phyloP scores from a whole-genome alignment of 2,888 invertebrate genomes.

The Clunio marinus region DNA sequence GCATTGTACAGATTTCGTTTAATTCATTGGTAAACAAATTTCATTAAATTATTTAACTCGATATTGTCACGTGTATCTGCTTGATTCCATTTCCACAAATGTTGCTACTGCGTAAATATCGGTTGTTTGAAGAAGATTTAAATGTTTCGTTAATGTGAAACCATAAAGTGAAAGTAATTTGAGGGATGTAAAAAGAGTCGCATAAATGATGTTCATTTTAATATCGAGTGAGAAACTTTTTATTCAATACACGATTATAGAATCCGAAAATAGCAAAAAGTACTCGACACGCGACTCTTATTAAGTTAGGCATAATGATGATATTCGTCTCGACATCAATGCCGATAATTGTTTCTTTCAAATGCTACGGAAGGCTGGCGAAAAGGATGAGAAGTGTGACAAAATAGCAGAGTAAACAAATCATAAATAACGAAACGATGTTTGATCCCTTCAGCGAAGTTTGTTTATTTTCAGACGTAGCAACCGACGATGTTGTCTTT shows the following conservation, averaged over 20 bases:
- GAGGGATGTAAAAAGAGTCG: no score
- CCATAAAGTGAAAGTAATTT: no score
- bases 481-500: not conserved
- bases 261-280: no score
- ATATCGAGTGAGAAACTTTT: no score
- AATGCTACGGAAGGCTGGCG: not conserved
- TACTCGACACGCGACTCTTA: not conserved
- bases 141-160: conserved; percentile 10
- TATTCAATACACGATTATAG: no score
- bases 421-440: conserved; percentile 31
- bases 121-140: conserved; percentile 1
- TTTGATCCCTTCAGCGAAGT: conserved; percentile 3
- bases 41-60: conserved; percentile 12
- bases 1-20: conserved; percentile 20
- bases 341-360: conserved; percentile 8
- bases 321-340: not conserved
- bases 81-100: no score
- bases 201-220: no score
- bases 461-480: not conserved
- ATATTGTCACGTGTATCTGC: conserved; percentile 2
- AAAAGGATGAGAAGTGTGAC: conserved; percentile 24
- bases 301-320: not conserved
- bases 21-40: conserved; percentile 30
- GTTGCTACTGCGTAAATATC: conserved; percentile 8
- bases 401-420: conserved; percentile 34